Evolutionary conservation across 2,797 vertebrate species (phyloP), one percentile per base, ranked within the genome.

Genomic region (Cyclura pinguis): DNA sequence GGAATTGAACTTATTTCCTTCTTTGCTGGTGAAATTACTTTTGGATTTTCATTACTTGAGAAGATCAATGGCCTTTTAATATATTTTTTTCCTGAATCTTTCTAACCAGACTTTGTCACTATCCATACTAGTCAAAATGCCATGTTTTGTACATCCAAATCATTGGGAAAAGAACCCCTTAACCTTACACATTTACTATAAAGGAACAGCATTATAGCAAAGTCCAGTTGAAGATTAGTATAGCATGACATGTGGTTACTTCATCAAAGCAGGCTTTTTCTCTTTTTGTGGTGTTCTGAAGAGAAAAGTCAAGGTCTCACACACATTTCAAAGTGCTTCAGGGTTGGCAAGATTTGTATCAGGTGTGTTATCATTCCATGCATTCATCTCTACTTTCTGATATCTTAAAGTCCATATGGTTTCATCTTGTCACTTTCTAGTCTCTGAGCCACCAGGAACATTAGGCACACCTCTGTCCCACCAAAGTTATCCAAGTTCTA

Each of bases 11-110:
- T 89, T 89, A 88, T 50, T 72, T 32, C 62, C 2, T 62, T 88
- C 35, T 93, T 91, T 69, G 76, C 88, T 89, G 87, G 80, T 89
- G 84, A 95, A 95, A 93, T 93, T 92, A 94, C 91, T 91, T 95
- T 89, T 90, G 87, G 57, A 92, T 95, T 94, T 93, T 27, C 89
- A 83, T 94, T 92, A 9, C 57, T 86, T 86, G 35, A 82, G 80
- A 90, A 91, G 50, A 94, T 50, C 62, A 93, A 93, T 42, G 42
- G 88, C 69, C 57, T 95, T 90, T 86, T 47, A 27, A 27, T n/a
- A 69, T 67, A 50, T 38, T 57, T 91, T 42, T 47, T 92, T 81
- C 83, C 77, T 13, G 1, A 89, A 80, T 91, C 57, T 6, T 91
- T 96, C 29, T 93, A 89, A 67, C 7, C 38, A 64, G 2, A 64